A percentile compares a stretch with the other conserved stretches of the same genome.
Conservation (phyloP, 2,797 vertebrate species). For the Remorina albescens region DNA sequence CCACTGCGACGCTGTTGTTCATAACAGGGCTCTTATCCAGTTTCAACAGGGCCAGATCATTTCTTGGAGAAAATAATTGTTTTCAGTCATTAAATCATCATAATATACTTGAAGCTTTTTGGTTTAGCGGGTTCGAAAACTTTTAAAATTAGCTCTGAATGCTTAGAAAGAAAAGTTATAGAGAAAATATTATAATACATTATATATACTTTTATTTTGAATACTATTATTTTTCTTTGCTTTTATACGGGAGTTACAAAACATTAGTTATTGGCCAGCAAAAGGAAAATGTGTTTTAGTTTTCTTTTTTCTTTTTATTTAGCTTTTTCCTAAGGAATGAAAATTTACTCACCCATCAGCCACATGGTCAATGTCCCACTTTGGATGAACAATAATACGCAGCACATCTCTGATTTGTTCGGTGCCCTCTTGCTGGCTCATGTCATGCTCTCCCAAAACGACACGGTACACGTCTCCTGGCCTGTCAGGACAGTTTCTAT, state of each 20-base stretch:
- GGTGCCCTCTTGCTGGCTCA: conserved; percentile 70
- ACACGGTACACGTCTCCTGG: conserved; percentile 84
- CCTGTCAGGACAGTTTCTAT: conserved; percentile 47
- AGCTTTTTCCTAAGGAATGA: not conserved
- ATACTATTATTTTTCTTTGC: not conserved
- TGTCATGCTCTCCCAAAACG: conserved; percentile 87
- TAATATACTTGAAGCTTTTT: no score
- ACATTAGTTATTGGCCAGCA: not conserved
- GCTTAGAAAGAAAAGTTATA: not conserved
- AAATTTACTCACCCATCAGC: conserved; percentile 80
- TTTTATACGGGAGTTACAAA: not conserved
- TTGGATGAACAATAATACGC: conserved; percentile 85
- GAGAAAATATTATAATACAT: no score
- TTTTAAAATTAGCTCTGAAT: not conserved
- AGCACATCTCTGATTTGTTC: conserved; percentile 86
- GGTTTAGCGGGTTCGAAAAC: not conserved
- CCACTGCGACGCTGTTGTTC: conserved; percentile 73
- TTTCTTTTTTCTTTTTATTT: no score
- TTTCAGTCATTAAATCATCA: not conserved
- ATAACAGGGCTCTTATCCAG: conserved; percentile 82
- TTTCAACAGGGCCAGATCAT: conserved; percentile 88
- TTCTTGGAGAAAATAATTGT: conserved; percentile 67
- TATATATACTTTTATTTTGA: not conserved
- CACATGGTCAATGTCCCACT: conserved; percentile 81
- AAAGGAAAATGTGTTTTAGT: not conserved